Evolutionary conservation across 2,113 vertebrate genomes (phyloP).

Genomic region (Oncorhynchus nerka): DNA sequence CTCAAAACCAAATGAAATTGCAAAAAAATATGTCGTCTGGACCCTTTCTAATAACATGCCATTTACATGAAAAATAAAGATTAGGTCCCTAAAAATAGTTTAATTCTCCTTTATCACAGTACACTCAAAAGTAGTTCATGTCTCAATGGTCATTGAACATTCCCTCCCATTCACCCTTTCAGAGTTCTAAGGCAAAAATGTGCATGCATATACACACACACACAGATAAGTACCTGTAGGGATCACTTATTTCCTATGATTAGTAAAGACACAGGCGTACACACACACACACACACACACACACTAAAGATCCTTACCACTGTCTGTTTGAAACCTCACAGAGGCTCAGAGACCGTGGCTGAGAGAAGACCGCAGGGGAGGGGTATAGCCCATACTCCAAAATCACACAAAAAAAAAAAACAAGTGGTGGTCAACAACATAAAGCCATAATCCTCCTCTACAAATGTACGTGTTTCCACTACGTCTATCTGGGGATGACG

Average conservation of each 20-base stretch:
- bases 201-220: slow-evolving; percentile 71
- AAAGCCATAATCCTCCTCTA: slow-evolving; percentile 64
- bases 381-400: neutral
- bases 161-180: slow-evolving; percentile 62
- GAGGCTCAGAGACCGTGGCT: slow-evolving; percentile 51
- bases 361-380: slow-evolving; percentile 21
- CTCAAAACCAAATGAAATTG: no score
- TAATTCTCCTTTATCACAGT: slow-evolving; percentile 31
- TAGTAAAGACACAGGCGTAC: slow-evolving; percentile 51
- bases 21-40: no score
- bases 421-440: slow-evolving; percentile 47
- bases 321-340: slow-evolving; percentile 38
- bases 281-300: slow-evolving; percentile 16
- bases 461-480: slow-evolving; percentile 64
- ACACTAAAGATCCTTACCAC: slow-evolving; percentile 40
- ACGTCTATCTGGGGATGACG: slow-evolving; percentile 62
- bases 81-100: no score
- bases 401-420: neutral
- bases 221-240: slow-evolving; percentile 71
- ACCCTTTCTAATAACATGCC: no score
- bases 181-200: slow-evolving; percentile 79
- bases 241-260: slow-evolving; percentile 62
- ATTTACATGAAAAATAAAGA: no score
- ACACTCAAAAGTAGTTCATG: slow-evolving; percentile 74
- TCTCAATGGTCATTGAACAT: slow-evolving; percentile 74